Base-by-base conservation (phyloP, 2,113 vertebrate species). In the Promerops cafer region DNA sequence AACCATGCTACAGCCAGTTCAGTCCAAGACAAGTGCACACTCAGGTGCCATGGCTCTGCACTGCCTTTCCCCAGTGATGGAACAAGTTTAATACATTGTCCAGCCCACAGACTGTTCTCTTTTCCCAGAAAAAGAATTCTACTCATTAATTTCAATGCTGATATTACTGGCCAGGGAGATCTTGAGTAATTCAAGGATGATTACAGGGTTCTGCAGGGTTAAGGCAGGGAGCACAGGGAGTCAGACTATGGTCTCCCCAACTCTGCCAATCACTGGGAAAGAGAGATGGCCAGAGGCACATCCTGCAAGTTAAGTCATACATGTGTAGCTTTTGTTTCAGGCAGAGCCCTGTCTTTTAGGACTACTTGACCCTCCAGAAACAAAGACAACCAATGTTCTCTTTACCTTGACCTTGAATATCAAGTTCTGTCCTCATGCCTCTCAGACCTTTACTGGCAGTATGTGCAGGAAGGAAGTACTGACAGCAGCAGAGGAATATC, bases 131-230 rank as follows among this genome's bases (percentile, higher is more conserved):
- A 54, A 83, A 61, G 0, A 40, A 40, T 68, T 54, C 26, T 40
- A 7, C 6, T 68, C 7, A 12, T 16, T 71, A 16, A 31, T 42
- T 90, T 76, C 42, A 53, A 13, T 7, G 9, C 6, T 13, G 16
- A 8, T 39, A 24, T 18, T 52, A 44, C 27, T 39, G 30, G 7
- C 5, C 14, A 61, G 24, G 33, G 45, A 45, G 14, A 35, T 6
- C 28, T 54, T 45, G 39, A 65, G 33, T 16, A 33, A n/a, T 26
- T 40, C 35, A 33, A n/a, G 9, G 19, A 26, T n/a, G 50, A 54
- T 40, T 44, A 37, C 16, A 60, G 7, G 40, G 52, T 14, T 71
- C 33, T 42, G 15, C 0, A 0, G 6, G 1, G 13, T 39, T 83
- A 42, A 14, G 50, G 47, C 26, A 52, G 45, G 37, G n/a, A 26